Evolutionary conservation across 2,113 vertebrate species (phyloP).

Genomic region (Poicephalus gulielmi): DNA sequence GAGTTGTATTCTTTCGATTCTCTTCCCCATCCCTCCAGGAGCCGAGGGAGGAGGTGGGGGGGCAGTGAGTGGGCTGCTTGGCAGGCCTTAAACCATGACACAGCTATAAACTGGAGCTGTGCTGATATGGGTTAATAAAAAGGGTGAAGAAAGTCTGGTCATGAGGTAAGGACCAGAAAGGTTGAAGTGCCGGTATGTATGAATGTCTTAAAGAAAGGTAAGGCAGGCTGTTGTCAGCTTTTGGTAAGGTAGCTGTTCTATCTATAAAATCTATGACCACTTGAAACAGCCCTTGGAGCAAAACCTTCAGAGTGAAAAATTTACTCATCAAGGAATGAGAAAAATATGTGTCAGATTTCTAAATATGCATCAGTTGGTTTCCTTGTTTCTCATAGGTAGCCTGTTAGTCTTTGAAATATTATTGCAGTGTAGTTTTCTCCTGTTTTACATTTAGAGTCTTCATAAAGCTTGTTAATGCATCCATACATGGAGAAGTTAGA

Average conservation of each 20-base stretch:
- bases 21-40: no score
- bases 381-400: neutral
- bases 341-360: neutral
- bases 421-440: neutral
- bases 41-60: no score
- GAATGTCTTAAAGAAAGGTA: neutral
- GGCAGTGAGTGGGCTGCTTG: no score
- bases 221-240: neutral
- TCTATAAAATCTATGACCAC: neutral
- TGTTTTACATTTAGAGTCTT: neutral
- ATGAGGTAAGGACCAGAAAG: neutral
- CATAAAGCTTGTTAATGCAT: neutral
- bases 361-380: neutral
- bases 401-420: neutral
- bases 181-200: neutral
- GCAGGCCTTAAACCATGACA: no score
- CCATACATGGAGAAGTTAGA: neutral
- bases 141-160: neutral
- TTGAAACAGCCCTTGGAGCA: neutral
- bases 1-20: no score
- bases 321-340: neutral
- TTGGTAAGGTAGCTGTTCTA: neutral
- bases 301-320: neutral
- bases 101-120: neutral
- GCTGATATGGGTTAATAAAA: neutral